Conservation (phyloP, 2,113 vertebrate species). For the Pelusios castaneus region DNA sequence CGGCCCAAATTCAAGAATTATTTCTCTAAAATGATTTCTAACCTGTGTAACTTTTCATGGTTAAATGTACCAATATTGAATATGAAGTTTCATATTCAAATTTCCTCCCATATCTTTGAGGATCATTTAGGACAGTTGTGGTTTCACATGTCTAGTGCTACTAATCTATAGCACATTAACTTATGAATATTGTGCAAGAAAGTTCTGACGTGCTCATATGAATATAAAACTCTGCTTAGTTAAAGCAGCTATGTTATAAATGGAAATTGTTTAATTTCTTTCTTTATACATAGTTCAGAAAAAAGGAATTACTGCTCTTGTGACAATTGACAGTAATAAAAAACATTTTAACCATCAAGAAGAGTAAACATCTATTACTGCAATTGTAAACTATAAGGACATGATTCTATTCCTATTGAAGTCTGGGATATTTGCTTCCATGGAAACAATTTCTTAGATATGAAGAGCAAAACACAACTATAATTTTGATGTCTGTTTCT, state of each 20-base stretch:
- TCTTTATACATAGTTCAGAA: background rate
- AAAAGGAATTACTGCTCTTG: background rate
- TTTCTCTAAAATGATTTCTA: background rate
- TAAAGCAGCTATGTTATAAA: background rate
- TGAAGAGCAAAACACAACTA: too few species aligned
- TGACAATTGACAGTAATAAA: background rate
- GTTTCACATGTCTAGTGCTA: background rate
- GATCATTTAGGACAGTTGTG: background rate
- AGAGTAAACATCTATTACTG: background rate
- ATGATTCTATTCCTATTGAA: background rate
- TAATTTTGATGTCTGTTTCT: too few species aligned
- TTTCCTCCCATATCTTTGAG: background rate
- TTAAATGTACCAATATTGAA: background rate
- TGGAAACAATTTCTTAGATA: too few species aligned
- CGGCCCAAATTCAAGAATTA: too few species aligned
- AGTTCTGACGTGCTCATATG: background rate
- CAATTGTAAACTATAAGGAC: background rate
- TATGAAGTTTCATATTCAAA: background rate
- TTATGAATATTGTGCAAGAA: accelerated
- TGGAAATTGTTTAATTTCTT: background rate
- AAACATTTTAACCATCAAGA: background rate
- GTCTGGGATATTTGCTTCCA: background rate
- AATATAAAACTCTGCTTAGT: conserved; percentile 10
- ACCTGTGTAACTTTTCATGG: background rate
- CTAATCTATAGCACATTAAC: background rate